phyloP scores from a whole-genome alignment of 2,888 invertebrate genomes.

The Thymelicus lineola region DNA sequence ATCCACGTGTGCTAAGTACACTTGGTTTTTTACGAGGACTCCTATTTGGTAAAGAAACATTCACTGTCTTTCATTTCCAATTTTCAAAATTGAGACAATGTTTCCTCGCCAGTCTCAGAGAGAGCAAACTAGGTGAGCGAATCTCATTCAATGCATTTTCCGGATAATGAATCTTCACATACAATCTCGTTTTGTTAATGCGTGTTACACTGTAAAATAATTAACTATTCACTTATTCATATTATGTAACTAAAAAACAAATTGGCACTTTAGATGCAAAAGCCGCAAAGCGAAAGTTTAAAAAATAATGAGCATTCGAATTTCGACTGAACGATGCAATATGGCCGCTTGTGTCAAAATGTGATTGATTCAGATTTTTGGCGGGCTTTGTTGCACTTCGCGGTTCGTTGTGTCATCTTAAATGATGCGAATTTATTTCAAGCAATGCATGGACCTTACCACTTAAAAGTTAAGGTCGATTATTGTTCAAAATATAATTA shows the following conservation, averaged over 20 bases:
- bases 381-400: conserved; percentile 50
- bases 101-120: too few species aligned
- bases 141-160: too few species aligned
- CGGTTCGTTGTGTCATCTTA: conserved; percentile 38
- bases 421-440: not conserved
- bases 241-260: conserved; percentile 16
- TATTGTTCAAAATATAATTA: not conserved
- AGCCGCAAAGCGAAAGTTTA: conserved; percentile 51
- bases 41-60: too few species aligned
- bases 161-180: too few species aligned
- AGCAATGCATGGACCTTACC: not conserved
- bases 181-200: too few species aligned
- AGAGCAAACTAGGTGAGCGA: too few species aligned
- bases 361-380: conserved; percentile 32
- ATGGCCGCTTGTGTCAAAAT: conserved; percentile 44
- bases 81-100: too few species aligned
- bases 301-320: conserved; percentile 37
- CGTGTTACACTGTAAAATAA: too few species aligned
- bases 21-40: too few species aligned
- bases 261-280: conserved; percentile 42
- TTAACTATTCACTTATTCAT: too few species aligned
- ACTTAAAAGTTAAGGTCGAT: not conserved
- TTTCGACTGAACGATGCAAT: conserved; percentile 46
- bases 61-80: too few species aligned
- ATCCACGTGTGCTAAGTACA: too few species aligned